Percentiles rank a stretch among this genome's conserved stretches.
These are phyloP conservation scores for Caenorhabditis inopinata DNA, from an alignment of 1,140 invertebrate genomes.

Conservation along the genomic window DNA sequence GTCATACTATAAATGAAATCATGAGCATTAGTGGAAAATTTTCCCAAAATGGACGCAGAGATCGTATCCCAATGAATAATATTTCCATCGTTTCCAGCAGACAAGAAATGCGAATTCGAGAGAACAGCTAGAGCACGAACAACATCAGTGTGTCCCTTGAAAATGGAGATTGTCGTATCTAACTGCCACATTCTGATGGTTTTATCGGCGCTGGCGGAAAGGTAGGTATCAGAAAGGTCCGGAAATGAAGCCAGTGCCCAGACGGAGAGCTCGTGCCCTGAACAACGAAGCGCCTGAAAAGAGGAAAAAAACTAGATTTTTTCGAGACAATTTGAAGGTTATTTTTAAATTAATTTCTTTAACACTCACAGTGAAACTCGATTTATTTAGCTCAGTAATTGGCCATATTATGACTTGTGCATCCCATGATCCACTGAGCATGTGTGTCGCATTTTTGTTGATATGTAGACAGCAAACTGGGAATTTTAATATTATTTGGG, in stretches of 20 bases:
- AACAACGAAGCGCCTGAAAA: slow-evolving; percentile 43
- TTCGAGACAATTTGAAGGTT: too few species aligned
- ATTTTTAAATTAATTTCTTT: neutral
- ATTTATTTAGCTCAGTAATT: slow-evolving; percentile 38
- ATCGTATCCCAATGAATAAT: neutral
- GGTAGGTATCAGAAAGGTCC: slow-evolving; percentile 43
- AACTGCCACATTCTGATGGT: slow-evolving; percentile 80
- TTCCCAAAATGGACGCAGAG: neutral
- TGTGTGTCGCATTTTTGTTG: neutral
- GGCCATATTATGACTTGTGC: slow-evolving; percentile 57
- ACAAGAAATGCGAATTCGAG: slow-evolving; percentile 76
- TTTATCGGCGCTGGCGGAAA: slow-evolving; percentile 81
- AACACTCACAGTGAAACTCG: slow-evolving; percentile 32
- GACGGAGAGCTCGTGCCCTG: slow-evolving; percentile 79
- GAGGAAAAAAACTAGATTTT: neutral
- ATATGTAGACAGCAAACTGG: slow-evolving; percentile 51
- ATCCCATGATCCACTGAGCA: slow-evolving; percentile 56
- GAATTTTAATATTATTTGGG: slow-evolving; percentile 35
- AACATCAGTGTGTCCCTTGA: slow-evolving; percentile 81
- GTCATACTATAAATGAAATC: slow-evolving; percentile 82
- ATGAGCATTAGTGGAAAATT: neutral
- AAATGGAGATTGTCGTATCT: slow-evolving; percentile 67
- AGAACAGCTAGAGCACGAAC: slow-evolving; percentile 78
- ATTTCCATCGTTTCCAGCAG: slow-evolving; percentile 75
- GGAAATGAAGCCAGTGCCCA: slow-evolving; percentile 81